Evolutionary conservation across 2,888 invertebrate species (phyloP), one percentile per base, ranked within the genome.

Genomic region (Galeruca laticollis): DNA sequence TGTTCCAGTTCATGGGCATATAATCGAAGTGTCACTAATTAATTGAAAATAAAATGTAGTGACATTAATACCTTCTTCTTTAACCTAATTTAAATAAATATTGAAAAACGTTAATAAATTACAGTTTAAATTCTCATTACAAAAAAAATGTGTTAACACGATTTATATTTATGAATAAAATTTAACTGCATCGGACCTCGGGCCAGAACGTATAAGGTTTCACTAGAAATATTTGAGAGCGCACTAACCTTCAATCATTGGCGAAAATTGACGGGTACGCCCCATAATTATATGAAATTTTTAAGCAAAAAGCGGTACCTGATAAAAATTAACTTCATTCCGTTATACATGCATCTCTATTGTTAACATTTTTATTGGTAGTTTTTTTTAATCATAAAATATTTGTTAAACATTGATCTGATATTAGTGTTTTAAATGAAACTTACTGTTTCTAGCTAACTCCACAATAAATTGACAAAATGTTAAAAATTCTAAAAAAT

Each of bases 211-310:
- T 37, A 37, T 37, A 37, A 37, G 37, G 37, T 37, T 37, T 37
- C 37, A 9, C 37, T 13, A 37, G 8, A 37, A 37, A 37, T 37
- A 37, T 49, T 49, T 49, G 54, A 5, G 54, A 54, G n/a, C 13
- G 52, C 26, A 52, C 13, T 52, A 52, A 52, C 52, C 20, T 31
- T 54, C 31, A 54, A 54, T 54, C 26, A 31, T 54, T 54, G 31
- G 31, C 54, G 54, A 54, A 31, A 54, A 54, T 31, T 54, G n/a
- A 5, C 26, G 31, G 31, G 13, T n/a, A 54, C 54, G 54, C 54
- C 54, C 54, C 26, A 26, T 54, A 54, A 54, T 54, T 54, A 54
- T 15, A 21, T 54, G 47, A 47, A 47, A 47, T 47, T 47, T 47
- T n/a, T 15, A 47, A 47, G 47, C 47, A 47, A 40, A 40, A 47